Percentiles rank a stretch among this genome's conserved stretches.
phyloP scores from a whole-genome alignment of 2,113 vertebrate species.

The Xiphophorus couchianus region DNA sequence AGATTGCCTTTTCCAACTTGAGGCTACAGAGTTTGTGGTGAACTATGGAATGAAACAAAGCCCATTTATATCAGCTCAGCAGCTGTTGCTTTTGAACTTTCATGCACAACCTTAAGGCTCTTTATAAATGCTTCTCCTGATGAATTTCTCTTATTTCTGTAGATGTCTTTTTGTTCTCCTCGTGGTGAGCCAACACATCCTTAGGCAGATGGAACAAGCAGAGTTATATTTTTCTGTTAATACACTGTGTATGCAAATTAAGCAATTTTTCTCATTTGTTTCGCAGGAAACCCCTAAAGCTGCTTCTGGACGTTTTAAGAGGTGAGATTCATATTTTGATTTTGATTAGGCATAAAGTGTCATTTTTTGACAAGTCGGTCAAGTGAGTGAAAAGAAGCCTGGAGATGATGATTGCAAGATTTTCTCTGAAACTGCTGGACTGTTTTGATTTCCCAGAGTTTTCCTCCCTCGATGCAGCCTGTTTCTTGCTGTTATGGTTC shows the following conservation, averaged over 20 bases:
- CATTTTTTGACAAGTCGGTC: slow-evolving; percentile 22
- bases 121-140: slow-evolving; percentile 45
- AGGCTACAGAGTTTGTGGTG: slow-evolving; percentile 37
- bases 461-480: neutral
- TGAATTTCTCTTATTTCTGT: slow-evolving; percentile 33
- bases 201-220: slow-evolving; percentile 15
- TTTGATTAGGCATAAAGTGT: neutral
- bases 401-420: slow-evolving; percentile 8
- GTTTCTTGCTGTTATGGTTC: slow-evolving; percentile 19
- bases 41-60: slow-evolving; percentile 58
- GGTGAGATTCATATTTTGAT: slow-evolving; percentile 79
- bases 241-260: neutral
- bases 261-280: slow-evolving; percentile 35
- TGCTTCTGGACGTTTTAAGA: slow-evolving; percentile 86
- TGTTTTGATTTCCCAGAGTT: slow-evolving; percentile 5
- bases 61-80: slow-evolving; percentile 55
- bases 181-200: slow-evolving; percentile 20
- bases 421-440: slow-evolving; percentile 6
- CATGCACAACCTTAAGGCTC: slow-evolving; percentile 53
- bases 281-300: slow-evolving; percentile 87
- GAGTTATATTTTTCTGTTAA: neutral
- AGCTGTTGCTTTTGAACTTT: slow-evolving; percentile 36
- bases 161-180: slow-evolving; percentile 16
- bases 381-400: slow-evolving; percentile 14
- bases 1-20: slow-evolving; percentile 47